Base-by-base conservation (phyloP, 1,140 invertebrate genomes). In the Aphaenogaster ashmeadi region DNA sequence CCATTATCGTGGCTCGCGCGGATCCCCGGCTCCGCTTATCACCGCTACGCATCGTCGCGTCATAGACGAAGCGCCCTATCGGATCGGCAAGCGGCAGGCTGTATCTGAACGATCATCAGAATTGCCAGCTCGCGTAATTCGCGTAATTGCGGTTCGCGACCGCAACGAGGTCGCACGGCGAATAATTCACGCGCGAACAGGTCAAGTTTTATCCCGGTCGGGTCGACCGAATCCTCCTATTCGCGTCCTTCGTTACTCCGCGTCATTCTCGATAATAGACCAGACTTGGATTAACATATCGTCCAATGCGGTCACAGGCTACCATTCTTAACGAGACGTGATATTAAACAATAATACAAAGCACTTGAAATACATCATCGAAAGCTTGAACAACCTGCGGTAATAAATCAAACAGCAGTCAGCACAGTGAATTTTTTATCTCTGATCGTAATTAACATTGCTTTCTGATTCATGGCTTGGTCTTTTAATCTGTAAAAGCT, bases 181-280 rank as follows among this genome's bases (percentile, higher is more conserved):
- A 92, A 92, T 92, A 92, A 90, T 91, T 92, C 84, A 91, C 79
- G 79, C 90, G 77, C 88, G 80, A 90, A 71, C 67, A 41, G 80
- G 62, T 89, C 75, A 77, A 90, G 81, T 92, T 88, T 89, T 86
- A 90, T 86, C 66, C 74, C 33, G 18, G 71, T 44, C 72, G 56
- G 60, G 67, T 75, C 41, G 56, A 58, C 60, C 64, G 36, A 18
- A 38, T n/a, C 71, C 56, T 44, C 50, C 33, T 74, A n/a, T 44
- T 15, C 38, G 13, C 21, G 38, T 80, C 47, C 78, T 80, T 67
- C 36, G 62, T 7, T 47, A 15, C n/a, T 9, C n/a, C n/a, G 8
- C 18, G n/a, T 38, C 56, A 27, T 74, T 50, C 33, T 36, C 80
- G 33, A 62, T 75, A 74, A 84, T 84, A 84, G 47, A 84, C 41